Base-by-base conservation (phyloP, 2,113 vertebrate genomes). In the human (Homo sapiens) region DNA sequence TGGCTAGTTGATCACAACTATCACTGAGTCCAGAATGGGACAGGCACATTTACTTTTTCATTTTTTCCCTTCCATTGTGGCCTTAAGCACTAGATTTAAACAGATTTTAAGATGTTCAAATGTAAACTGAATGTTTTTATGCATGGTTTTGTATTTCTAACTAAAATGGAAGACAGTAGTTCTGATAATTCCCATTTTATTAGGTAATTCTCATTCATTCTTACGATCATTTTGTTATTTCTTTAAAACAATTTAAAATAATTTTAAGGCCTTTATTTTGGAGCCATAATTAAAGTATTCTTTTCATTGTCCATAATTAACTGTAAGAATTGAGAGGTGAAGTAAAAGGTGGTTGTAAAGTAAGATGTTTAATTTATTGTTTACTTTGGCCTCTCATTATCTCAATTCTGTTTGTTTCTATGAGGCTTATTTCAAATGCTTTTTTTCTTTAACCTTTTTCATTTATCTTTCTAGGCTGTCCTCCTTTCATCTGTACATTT, bases 111-210 rank as follows among this genome's bases (percentile, higher is more conserved):
- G 59, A 72, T 78, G 50, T 78, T 95, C 38, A 48, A 6, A 25
- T 88, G 9, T 83, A 92, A 97, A 72, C 81, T 91, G 30, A 88
- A 72, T 78, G 32, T 82, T 96, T 94, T 91, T 43, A 76, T 83
- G 18, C 13, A 40, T 66, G 23, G 32, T 83, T 87, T 40, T 13
- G 32, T 91, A 32, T 93, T 95, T 94, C 43, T 83, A 40, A 76
- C 52, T 61, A 82, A 96, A 72, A 70, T 82, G 40, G 81, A 91
- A 91, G 79, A n/a, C 48, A 87, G 18, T 76, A 72, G 50, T 88
- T 83, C 61, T 89, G 78, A 57, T 78, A 88, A 84, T 14, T 11
- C 43, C 23, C 12, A 20, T 85, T 93, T 89, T 80, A 86, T 94
- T 45, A 64, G 48, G 18, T 81, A 68, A 32, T 85, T 92, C 18